Percentiles rank a stretch among this genome's conserved stretches.
These are phyloP conservation scores for Chrysaora quinquecirrha DNA, from an alignment of 30 jellyfish, hydroid and myxozoan species.

Conservation along the genomic window DNA sequence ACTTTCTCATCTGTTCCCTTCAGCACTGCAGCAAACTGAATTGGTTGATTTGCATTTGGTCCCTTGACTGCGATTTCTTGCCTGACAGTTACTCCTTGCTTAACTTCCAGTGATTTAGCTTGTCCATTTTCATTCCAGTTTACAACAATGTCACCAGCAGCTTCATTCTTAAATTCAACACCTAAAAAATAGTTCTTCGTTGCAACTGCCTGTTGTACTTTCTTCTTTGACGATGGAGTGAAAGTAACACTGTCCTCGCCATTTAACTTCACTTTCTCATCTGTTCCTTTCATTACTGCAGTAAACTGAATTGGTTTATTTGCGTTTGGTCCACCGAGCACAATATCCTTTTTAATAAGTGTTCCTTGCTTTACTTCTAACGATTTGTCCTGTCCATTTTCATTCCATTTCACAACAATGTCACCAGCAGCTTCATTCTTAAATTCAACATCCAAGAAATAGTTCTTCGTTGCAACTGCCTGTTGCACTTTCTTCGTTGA, in stretches of 20 bases:
- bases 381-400: no score
- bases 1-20: not conserved
- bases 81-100: not conserved
- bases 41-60: slow-evolving; percentile 7
- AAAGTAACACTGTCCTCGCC: no score
- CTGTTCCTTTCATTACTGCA: no score
- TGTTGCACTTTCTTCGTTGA: not conserved
- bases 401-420: no score
- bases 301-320: no score
- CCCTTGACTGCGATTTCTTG: slow-evolving; percentile 23
- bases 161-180: no score
- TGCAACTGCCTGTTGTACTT: slow-evolving; percentile 2
- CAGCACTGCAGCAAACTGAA: slow-evolving; percentile 4
- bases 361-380: no score
- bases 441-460: no score
- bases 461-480: not conserved
- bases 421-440: no score
- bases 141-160: slow-evolving; percentile 20
- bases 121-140: slow-evolving; percentile 34
- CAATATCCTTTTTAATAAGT: no score
- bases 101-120: not conserved
- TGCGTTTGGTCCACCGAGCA: no score
- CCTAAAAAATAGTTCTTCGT: slow-evolving; percentile 6
- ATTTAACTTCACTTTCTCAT: no score
- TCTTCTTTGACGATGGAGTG: not conserved